A percentile compares a stretch with the other conserved stretches of the same genome.
These are phyloP conservation scores for Pseudochaenichthys georgianus DNA, from an alignment of 2,797 vertebrate species.

Conservation along the genomic window DNA sequence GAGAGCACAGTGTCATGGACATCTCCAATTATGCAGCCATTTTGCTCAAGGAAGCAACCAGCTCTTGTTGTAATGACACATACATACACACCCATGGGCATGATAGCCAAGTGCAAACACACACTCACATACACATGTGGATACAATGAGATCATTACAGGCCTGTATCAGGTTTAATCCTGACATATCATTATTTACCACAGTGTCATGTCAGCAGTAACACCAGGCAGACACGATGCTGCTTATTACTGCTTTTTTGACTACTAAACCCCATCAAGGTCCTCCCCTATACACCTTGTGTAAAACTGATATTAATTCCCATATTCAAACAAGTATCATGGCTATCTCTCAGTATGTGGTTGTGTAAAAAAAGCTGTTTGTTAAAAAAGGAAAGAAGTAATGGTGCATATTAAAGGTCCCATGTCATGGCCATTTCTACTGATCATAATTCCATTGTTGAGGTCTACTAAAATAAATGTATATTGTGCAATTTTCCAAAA, in stretches of 20 bases:
- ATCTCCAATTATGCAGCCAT: conserved; percentile 87
- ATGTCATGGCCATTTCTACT: too few species aligned
- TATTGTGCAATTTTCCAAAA: too few species aligned
- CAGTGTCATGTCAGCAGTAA: conserved; percentile 71
- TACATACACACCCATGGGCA: conserved; percentile 26
- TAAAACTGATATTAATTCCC: conserved; percentile 33
- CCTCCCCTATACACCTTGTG: conserved; percentile 40
- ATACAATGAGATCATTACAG: conserved; percentile 75
- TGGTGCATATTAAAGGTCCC: background rate
- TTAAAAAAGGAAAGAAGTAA: conserved; percentile 4
- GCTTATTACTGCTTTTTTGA: conserved; percentile 71
- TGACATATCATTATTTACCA: conserved; percentile 80
- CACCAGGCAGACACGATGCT: conserved; percentile 51
- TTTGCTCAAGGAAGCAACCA: conserved; percentile 84
- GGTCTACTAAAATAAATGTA: too few species aligned
- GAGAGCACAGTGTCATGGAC: conserved; percentile 85
- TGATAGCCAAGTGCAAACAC: conserved; percentile 44
- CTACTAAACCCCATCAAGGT: conserved; percentile 55
- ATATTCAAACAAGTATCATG: conserved; percentile 20
- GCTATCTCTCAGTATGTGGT: background rate
- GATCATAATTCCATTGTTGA: too few species aligned
- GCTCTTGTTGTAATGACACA: conserved; percentile 77
- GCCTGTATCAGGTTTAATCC: conserved; percentile 75
- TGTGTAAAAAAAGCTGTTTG: conserved; percentile 22
- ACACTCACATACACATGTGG: conserved; percentile 39